Evolutionary conservation across 2,113 vertebrate species (phyloP), one percentile per base, ranked within the genome.

Genomic region (Cinclus mexicanus): DNA sequence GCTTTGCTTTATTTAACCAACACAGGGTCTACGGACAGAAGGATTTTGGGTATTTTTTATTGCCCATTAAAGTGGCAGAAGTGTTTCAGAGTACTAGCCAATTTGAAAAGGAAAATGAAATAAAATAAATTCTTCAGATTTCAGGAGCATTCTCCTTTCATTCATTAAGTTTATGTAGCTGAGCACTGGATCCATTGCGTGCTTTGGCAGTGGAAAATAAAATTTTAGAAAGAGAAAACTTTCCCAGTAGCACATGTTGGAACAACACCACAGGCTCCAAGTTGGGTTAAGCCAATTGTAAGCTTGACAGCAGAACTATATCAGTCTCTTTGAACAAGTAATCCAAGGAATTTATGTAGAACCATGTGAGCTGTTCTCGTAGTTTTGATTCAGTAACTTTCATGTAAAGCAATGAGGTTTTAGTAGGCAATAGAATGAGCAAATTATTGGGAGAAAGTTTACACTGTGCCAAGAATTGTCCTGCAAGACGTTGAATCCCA

Each of bases 191-290:
- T 37, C 89, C 87, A 25, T 7, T 95, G 71, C 57, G 8, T 91
- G 80, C 31, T 88, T 95, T 96, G 94, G 82, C 85, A 92, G 52
- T 52, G 68, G 84, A 94, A 95, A 96, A 90, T 67, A 90, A 56
- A 53, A 70, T 89, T 93, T 87, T 3, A 13, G 82, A 77, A 83
- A 82, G 77, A 86, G 74, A 61, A 91, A 89, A 67, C 49, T 89
- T 95, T 68, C 90, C 52, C 46, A 57, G 93, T 91, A 87, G 91
- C 64, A 60, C 69, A 75, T 74, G 33, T 75, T 83, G 49, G 68
- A 96, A 60, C 71, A 93, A 85, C 56, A 29, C 26, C 41, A 18
- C 28, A 80, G 87, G 59, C 70, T 96, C 50, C 87, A 81, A 93
- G 85, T 33, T 93, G 50, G 60, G 47, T 86, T 93, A 93, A 88